Base-by-base conservation (phyloP, 2,888 invertebrate species). In the Tachina grossa region DNA sequence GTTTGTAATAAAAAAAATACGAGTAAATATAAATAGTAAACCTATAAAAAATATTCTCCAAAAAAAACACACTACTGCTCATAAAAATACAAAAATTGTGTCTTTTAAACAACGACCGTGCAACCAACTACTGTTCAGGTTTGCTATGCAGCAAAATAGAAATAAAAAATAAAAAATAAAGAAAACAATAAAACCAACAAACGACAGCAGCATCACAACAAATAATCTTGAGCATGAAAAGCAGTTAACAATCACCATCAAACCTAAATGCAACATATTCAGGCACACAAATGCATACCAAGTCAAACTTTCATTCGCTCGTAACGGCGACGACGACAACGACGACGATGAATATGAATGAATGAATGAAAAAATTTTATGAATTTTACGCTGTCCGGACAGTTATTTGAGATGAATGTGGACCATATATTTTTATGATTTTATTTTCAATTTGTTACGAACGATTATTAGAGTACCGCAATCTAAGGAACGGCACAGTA, bases 31-130 rank as follows among this genome's bases (percentile, higher is more conserved):
- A 78, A 72, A 61, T 53, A 49, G 9, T 41, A 72, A 83, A 69
- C 49, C 19, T 57, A 66, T 19, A 69, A 79, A 59, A 55, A 84
- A 71, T 31, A 63, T 9, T 43, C 6, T 19, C 5, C 11, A 69
- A 47, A 84, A 45, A 88, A 87, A 88, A 88, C 0, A 89, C 88
- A 83, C 84, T 75, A 65, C 65, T 47, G 69, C 75, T 79, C 75
- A 79, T 79, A 85, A 85, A 83, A 77, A 85, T 61, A 45, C 59
- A 69, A 39, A 69, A 85, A 81, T 78, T 85, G 72, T 81, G 81
- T 77, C 72, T 66, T 81, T 78, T 85, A 55, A 13, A n/a, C 47
- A 76, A 61, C 63, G 55, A 55, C 49, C 11, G 2, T 16, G 72
- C 57, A 69, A 84, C 84, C 57, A 69, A 84, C 84, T 84, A 80